Conservation (phyloP, 1,140 invertebrate genomes). For the Musca vetustissima region DNA sequence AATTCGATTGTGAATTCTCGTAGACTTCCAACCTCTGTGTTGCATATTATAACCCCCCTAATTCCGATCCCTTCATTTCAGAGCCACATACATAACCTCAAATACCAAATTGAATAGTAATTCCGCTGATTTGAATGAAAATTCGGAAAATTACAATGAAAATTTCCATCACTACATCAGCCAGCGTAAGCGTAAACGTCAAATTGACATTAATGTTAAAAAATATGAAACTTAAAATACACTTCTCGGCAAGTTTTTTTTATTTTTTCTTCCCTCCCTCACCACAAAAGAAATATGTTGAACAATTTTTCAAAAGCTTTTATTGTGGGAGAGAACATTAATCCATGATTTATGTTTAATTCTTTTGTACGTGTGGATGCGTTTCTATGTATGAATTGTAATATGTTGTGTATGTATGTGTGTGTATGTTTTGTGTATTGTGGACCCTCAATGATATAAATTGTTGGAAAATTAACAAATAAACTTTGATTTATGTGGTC, state of each 20-base stretch:
- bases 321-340: neutral
- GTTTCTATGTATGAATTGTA: too few relatives aligned
- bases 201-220: conserved; percentile 29
- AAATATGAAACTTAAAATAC: conserved; percentile 29
- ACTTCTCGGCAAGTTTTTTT: too few relatives aligned
- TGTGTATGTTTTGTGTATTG: conserved; percentile 7
- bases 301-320: conserved; percentile 6
- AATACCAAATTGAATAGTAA: too few relatives aligned
- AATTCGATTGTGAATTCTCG: too few relatives aligned
- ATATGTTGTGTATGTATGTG: conserved; percentile 7
- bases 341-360: neutral
- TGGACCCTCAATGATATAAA: neutral
- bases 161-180: conserved; percentile 26
- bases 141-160: conserved; percentile 19
- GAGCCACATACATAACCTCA: neutral
- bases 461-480: too few relatives aligned
- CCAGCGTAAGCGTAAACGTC: conserved; percentile 28
- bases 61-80: neutral
- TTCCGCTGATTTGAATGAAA: neutral
- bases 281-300: neutral
- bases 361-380: neutral
- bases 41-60: neutral
- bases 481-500: too few relatives aligned
- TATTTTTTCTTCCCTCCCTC: too few relatives aligned
- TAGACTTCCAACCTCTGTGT: too few relatives aligned